phyloP scores from a whole-genome alignment of 1,140 invertebrate species.

The Brachionus paranguensis region DNA sequence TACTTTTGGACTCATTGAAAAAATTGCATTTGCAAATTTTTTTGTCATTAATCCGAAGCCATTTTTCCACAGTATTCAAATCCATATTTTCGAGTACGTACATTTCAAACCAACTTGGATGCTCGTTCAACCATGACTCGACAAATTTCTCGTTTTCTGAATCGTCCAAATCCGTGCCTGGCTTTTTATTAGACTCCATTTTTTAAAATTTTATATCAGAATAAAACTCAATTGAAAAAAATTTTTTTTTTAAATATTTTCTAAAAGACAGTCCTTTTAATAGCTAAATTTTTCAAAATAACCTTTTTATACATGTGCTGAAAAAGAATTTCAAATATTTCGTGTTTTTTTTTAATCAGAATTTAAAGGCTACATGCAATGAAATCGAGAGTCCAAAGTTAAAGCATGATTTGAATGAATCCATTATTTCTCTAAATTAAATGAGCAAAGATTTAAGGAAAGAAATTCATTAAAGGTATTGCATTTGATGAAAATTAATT shows the following conservation, averaged over 20 bases:
- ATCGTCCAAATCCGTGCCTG: not conserved
- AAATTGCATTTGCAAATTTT: not conserved
- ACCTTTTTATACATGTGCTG: not conserved
- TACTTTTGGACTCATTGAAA: not conserved
- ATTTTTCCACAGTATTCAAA: not conserved
- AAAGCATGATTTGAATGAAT: not conserved
- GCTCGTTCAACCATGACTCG: not conserved
- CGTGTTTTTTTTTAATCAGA: not conserved
- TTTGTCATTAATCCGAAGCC: not conserved
- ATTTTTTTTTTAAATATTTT: not conserved
- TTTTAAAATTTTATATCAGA: not conserved
- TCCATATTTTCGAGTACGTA: conserved; percentile 8
- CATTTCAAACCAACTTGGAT: not conserved
- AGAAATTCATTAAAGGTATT: not conserved
- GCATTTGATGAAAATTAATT: not conserved
- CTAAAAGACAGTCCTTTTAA: not conserved
- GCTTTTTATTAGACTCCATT: not conserved
- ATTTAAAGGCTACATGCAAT: not conserved
- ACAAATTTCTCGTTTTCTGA: not conserved
- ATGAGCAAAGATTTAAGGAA: not conserved
- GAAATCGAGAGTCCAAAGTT: not conserved
- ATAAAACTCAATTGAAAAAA: not conserved
- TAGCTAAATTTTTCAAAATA: not conserved
- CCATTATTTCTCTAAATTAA: not conserved
- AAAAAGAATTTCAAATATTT: not conserved